Conservation (phyloP, 2,113 vertebrate species). For the Polypterus bichir region DNA sequence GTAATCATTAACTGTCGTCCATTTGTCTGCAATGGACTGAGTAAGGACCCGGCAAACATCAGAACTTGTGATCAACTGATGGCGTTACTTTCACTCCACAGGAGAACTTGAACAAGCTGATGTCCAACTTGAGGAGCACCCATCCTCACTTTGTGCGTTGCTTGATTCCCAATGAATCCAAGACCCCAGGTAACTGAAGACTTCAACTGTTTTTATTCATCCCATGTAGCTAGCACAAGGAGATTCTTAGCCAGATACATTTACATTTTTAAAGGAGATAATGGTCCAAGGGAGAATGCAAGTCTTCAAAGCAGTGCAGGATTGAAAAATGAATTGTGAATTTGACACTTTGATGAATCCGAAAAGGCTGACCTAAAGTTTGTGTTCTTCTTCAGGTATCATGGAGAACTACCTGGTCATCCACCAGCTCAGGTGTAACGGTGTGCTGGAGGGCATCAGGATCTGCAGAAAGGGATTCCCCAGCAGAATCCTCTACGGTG, state of each 20-base stretch:
- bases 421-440: slow-evolving; percentile 63
- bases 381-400: slow-evolving; percentile 38
- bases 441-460: slow-evolving; percentile 63
- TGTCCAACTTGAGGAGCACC: slow-evolving; percentile 62
- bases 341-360: no score
- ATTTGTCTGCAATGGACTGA: no score
- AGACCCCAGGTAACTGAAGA: slow-evolving; percentile 53
- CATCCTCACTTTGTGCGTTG: slow-evolving; percentile 71
- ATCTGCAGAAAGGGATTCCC: slow-evolving; percentile 70
- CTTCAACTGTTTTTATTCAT: neutral
- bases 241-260: no score
- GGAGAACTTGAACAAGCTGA: slow-evolving; percentile 72
- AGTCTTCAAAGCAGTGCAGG: no score
- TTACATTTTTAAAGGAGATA: no score
- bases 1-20: no score
- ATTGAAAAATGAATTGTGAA: no score
- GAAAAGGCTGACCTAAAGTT: no score
- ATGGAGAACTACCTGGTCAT: slow-evolving; percentile 79
- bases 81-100: slow-evolving; percentile 24
- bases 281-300: no score
- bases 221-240: neutral
- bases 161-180: slow-evolving; percentile 69
- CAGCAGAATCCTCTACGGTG: slow-evolving; percentile 65
- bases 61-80: no score
- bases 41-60: no score